Conservation (phyloP, 2,888 invertebrate species). For the Poecilobothrus nobilitatus region DNA sequence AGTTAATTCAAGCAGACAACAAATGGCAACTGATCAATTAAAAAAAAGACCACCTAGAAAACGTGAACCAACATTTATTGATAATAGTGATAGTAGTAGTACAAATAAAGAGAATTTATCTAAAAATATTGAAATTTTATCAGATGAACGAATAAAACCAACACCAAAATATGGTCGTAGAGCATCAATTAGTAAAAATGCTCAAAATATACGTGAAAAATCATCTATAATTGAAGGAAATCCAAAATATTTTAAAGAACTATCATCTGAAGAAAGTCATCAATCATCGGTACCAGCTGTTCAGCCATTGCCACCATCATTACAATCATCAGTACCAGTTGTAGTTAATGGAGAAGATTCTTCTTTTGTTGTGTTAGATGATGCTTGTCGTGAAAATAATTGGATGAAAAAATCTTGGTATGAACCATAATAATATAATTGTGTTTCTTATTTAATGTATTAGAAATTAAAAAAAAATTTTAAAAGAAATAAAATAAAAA, state of each 20-base stretch:
- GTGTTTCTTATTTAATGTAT: neutral
- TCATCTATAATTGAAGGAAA: constrained; percentile 38
- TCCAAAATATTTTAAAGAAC: constrained; percentile 32
- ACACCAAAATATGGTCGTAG: constrained; percentile 38
- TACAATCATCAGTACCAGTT: constrained; percentile 25
- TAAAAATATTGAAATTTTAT: constrained; percentile 32
- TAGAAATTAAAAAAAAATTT: no score
- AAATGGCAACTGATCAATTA: neutral
- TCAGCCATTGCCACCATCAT: neutral
- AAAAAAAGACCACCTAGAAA: constrained; percentile 22
- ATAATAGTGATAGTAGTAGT: constrained; percentile 18
- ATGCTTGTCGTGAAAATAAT: constrained; percentile 37
- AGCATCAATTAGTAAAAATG: constrained; percentile 33
- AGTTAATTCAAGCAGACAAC: neutral
- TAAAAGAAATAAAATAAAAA: no score
- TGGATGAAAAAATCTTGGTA: constrained; percentile 44
- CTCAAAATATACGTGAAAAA: constrained; percentile 33
- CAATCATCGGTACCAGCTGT: constrained; percentile 17
- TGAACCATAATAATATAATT: constrained; percentile 25
- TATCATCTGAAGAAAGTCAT: constrained; percentile 25
- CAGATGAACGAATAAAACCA: constrained; percentile 27
- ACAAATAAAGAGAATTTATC: constrained; percentile 13
- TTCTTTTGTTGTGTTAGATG: constrained; percentile 41
- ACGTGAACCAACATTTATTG: constrained; percentile 17
- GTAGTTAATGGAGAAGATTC: constrained; percentile 15